phyloP scores from a whole-genome alignment of 2,113 vertebrate species.

The Peromyscus leucopus region DNA sequence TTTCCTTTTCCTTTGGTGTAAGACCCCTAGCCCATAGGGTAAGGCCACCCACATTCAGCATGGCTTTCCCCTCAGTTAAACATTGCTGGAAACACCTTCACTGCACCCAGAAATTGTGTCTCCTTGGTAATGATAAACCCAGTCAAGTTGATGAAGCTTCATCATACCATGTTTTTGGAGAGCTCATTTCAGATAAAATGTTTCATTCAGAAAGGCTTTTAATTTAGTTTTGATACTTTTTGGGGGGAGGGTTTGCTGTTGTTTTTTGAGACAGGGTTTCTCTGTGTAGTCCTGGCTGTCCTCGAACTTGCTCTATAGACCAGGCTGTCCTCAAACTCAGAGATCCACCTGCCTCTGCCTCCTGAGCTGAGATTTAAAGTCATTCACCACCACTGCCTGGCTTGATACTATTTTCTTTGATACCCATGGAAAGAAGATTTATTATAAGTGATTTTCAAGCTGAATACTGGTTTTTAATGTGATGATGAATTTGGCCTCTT shows the following conservation, averaged over 20 bases:
- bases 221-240: neutral
- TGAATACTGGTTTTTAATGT: neutral
- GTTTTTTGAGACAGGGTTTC: no score
- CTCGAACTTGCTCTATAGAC: no score
- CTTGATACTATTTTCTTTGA: neutral
- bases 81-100: neutral
- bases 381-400: no score
- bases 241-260: no score
- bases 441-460: neutral
- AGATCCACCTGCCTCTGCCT: no score
- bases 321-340: no score
- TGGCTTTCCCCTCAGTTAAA: neutral
- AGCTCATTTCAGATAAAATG: neutral
- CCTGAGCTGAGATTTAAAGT: no score
- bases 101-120: neutral
- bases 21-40: neutral
- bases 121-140: neutral
- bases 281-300: no score
- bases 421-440: conserved; percentile 22
- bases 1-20: neutral
- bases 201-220: neutral
- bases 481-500: neutral
- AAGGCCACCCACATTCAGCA: neutral
- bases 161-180: neutral
- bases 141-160: neutral